These are phyloP conservation scores for Ptilonorhynchus violaceus DNA, from an alignment of 2,113 vertebrate genomes.

Conservation along the genomic window DNA sequence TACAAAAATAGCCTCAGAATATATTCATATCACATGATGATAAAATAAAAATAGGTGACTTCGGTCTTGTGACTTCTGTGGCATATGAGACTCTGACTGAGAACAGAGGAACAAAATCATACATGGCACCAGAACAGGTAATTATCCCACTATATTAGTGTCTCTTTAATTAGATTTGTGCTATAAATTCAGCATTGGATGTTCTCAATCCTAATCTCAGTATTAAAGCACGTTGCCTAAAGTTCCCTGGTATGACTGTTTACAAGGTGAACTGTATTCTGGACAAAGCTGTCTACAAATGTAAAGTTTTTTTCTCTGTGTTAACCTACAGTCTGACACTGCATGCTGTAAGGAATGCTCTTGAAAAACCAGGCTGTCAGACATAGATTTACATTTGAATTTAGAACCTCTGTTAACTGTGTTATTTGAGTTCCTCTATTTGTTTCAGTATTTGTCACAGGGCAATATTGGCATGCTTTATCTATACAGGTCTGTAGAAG, in stretches of 20 bases:
- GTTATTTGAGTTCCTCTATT: background rate
- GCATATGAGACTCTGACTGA: slow-evolving; percentile 52
- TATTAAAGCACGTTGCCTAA: background rate
- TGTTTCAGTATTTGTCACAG: background rate
- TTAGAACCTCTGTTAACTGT: background rate
- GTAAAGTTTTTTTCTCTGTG: background rate
- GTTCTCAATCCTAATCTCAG: background rate
- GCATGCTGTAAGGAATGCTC: background rate
- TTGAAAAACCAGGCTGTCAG: background rate
- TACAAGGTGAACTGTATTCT: background rate
- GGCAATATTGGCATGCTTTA: background rate
- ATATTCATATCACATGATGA: slow-evolving; percentile 78
- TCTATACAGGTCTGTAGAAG: background rate
- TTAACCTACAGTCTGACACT: background rate
- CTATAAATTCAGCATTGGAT: background rate
- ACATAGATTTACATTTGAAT: background rate
- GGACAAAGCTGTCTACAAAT: background rate
- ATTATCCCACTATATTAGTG: background rate
- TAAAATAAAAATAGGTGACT: slow-evolving; percentile 88
- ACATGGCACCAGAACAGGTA: slow-evolving; percentile 81
- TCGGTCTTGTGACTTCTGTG: slow-evolving; percentile 81
- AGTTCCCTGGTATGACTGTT: background rate
- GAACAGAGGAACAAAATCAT: slow-evolving; percentile 27
- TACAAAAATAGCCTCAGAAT: slow-evolving; percentile 78
- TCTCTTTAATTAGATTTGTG: background rate